Conservation (phyloP, 2,888 invertebrate species). For the Craniophora ligustri region DNA sequence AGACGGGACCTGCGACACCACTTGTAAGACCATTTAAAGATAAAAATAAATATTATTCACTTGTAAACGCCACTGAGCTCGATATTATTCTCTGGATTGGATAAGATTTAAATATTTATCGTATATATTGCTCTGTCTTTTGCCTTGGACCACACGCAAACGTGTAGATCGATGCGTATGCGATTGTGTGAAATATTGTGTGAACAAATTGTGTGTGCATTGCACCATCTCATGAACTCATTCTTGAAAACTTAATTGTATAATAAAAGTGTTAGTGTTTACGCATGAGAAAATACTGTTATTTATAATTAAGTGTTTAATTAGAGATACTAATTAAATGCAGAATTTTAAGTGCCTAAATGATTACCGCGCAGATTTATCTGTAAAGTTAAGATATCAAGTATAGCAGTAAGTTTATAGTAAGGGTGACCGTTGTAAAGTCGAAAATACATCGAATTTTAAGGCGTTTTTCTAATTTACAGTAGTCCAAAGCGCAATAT, state of each 20-base stretch:
- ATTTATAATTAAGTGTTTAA: background rate
- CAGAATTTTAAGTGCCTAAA: too few species aligned
- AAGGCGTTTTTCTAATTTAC: too few species aligned
- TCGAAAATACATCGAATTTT: too few species aligned
- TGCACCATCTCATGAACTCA: constrained; percentile 36
- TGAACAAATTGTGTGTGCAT: constrained; percentile 43
- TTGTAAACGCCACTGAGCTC: too few species aligned
- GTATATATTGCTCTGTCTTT: too few species aligned
- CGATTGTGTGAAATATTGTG: constrained; percentile 52
- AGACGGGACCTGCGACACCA: too few species aligned
- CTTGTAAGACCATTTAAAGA: too few species aligned
- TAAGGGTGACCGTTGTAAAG: too few species aligned
- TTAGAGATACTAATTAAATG: background rate
- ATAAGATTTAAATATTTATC: too few species aligned
- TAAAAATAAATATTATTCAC: too few species aligned
- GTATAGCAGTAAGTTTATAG: background rate
- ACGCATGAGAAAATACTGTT: background rate
- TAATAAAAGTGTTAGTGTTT: constrained; percentile 5
- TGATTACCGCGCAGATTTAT: background rate
- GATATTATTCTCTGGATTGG: too few species aligned
- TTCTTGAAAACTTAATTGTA: constrained; percentile 6
- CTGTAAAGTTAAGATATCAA: background rate
- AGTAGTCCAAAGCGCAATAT: too few species aligned
- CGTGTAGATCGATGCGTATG: constrained; percentile 48
- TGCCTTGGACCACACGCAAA: constrained; percentile 20